A percentile compares a stretch with the other conserved stretches of the same genome.
phyloP scores from a whole-genome alignment of 2,113 vertebrate genomes.

The Ailurus styani region DNA sequence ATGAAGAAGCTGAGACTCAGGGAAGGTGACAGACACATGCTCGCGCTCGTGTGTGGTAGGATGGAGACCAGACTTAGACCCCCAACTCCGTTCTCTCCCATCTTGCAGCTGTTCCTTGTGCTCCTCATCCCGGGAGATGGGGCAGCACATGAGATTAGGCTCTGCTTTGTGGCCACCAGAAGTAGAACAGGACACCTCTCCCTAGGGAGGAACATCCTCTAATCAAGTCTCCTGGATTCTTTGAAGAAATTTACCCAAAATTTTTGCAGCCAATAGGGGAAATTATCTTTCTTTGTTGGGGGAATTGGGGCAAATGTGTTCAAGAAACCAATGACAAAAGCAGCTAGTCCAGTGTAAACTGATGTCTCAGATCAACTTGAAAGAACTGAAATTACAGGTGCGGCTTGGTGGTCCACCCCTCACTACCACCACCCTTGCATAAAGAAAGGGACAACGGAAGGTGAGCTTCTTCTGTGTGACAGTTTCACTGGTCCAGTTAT shows the following conservation, averaged over 20 bases:
- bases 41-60: rapidly evolving
- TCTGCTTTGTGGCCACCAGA: background rate
- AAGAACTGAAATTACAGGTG: background rate
- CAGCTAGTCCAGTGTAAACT: background rate
- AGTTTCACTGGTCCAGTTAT: background rate
- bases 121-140: background rate
- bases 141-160: background rate
- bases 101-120: rapidly evolving
- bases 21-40: rapidly evolving
- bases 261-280: background rate
- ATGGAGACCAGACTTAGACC: no score
- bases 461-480: background rate
- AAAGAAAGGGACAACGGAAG: background rate
- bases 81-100: background rate
- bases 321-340: background rate
- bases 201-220: background rate
- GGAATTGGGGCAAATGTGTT: background rate
- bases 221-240: background rate
- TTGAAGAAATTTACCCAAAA: background rate
- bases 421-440: no score
- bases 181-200: background rate
- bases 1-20: background rate
- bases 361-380: background rate
- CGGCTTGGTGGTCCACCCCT: no score
- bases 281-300: background rate